Evolutionary conservation across 1,140 invertebrate species (phyloP).

Genomic region (Euwallacea fornicatus): DNA sequence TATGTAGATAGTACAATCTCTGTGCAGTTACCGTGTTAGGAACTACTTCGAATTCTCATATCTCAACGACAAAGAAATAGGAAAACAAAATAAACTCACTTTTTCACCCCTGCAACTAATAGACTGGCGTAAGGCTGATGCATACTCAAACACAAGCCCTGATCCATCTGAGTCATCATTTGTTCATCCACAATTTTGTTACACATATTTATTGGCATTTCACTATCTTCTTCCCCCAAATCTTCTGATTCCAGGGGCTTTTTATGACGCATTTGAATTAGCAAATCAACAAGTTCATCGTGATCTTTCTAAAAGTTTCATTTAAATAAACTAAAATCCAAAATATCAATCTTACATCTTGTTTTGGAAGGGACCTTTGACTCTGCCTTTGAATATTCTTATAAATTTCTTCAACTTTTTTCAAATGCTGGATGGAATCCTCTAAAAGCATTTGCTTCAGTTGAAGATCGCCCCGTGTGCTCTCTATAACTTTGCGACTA

Average conservation of each 20-base stretch:
- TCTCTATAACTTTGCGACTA: constrained; percentile 59
- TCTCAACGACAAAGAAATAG: too few species aligned
- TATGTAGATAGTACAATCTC: background rate
- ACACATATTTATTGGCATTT: constrained; percentile 43
- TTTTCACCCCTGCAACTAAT: constrained; percentile 88
- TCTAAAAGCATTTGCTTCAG: constrained; percentile 42
- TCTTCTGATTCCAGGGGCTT: constrained; percentile 43
- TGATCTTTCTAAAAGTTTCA: constrained; percentile 37
- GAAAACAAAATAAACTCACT: constrained; percentile 56
- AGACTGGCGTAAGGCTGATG: constrained; percentile 96
- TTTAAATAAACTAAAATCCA: background rate
- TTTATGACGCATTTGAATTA: constrained; percentile 47
- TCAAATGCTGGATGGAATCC: constrained; percentile 45
- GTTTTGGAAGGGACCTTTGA: constrained; percentile 20
- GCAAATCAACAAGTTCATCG: constrained; percentile 45
- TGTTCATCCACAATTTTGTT: constrained; percentile 43
- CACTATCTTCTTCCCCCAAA: constrained; percentile 41
- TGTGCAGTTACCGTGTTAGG: too few species aligned
- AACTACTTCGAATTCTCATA: too few species aligned
- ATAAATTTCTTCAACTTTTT: constrained; percentile 45
- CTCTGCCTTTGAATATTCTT: constrained; percentile 43
- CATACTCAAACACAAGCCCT: constrained; percentile 88
- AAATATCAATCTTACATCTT: constrained; percentile 29
- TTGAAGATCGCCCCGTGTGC: constrained; percentile 43
- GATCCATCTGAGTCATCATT: constrained; percentile 59